phyloP scores from a whole-genome alignment of 2,888 invertebrate species.

The Andrena bicolor region DNA sequence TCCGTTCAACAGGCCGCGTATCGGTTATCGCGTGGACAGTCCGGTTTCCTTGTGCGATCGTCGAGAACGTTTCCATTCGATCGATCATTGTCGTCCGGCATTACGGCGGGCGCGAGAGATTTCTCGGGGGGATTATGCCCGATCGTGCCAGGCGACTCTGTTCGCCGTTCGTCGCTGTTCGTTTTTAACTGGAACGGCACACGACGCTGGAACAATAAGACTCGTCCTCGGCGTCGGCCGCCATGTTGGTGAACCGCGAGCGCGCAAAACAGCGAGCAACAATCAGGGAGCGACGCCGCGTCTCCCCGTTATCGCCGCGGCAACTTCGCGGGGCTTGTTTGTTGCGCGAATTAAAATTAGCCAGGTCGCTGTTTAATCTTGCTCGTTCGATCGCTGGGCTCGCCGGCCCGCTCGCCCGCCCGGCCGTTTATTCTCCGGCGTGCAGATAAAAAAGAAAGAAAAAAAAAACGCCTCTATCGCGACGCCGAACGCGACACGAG shows the following conservation, averaged over 20 bases:
- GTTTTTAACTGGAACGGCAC: background rate
- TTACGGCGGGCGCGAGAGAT: background rate
- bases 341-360: conserved; percentile 72
- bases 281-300: background rate
- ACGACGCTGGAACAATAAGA: conserved; percentile 1
- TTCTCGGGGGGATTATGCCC: too few relatives aligned
- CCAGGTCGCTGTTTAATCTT: conserved; percentile 67
- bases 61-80: background rate
- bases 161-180: background rate
- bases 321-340: conserved; percentile 63
- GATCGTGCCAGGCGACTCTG: background rate
- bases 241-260: conserved; percentile 54
- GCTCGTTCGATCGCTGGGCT: conserved; percentile 49
- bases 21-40: conserved; percentile 5
- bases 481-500: conserved; percentile 16
- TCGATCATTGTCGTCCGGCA: conserved; percentile 1
- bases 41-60: background rate
- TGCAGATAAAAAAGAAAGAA: conserved; percentile 61
- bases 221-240: conserved; percentile 50
- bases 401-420: conserved; percentile 24
- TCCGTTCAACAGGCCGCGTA: background rate
- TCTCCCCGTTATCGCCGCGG: conserved; percentile 59
- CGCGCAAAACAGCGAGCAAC: conserved; percentile 23
- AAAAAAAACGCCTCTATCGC: conserved; percentile 47
- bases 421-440: conserved; percentile 12